A percentile compares a stretch with the other conserved stretches of the same genome.
phyloP scores from a whole-genome alignment of 1,140 invertebrate genomes.

The Drosophila nebulosa region DNA sequence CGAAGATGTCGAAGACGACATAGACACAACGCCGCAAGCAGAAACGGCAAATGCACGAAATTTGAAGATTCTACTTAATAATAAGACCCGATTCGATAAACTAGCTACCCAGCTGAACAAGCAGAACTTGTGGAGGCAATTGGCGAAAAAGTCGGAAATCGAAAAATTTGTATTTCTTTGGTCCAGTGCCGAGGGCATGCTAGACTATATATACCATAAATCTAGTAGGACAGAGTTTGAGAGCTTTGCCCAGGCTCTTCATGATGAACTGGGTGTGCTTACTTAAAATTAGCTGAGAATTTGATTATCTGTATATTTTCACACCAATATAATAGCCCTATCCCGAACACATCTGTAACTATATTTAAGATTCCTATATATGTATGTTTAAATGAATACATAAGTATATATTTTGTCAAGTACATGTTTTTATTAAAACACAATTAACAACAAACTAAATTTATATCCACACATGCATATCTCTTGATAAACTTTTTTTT shows the following conservation, averaged over 20 bases:
- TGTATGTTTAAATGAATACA: background rate
- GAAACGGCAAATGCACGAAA: constrained; percentile 3
- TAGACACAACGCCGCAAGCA: constrained; percentile 12
- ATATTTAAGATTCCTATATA: background rate
- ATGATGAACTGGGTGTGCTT: constrained; percentile 25
- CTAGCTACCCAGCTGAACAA: constrained; percentile 36
- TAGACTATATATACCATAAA: constrained; percentile 57
- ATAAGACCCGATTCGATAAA: constrained; percentile 26
- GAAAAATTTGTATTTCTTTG: constrained; percentile 50
- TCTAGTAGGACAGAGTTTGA: constrained; percentile 25
- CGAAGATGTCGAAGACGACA: constrained; percentile 21
- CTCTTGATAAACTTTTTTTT: background rate
- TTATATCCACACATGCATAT: background rate
- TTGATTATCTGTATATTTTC: background rate
- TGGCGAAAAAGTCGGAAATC: constrained; percentile 44
- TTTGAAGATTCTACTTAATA: constrained; percentile 27
- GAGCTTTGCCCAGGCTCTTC: constrained; percentile 35
- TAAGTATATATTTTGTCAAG: background rate
- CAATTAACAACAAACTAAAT: too few species aligned
- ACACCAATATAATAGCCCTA: background rate
- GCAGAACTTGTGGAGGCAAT: constrained; percentile 49
- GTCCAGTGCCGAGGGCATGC: constrained; percentile 47
- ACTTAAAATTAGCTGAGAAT: constrained; percentile 8
- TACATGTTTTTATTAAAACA: background rate
- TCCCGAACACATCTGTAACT: background rate